Evolutionary conservation across 2,797 vertebrate species (phyloP), one percentile per base, ranked within the genome.

Genomic region (Xenentodon cancila): DNA sequence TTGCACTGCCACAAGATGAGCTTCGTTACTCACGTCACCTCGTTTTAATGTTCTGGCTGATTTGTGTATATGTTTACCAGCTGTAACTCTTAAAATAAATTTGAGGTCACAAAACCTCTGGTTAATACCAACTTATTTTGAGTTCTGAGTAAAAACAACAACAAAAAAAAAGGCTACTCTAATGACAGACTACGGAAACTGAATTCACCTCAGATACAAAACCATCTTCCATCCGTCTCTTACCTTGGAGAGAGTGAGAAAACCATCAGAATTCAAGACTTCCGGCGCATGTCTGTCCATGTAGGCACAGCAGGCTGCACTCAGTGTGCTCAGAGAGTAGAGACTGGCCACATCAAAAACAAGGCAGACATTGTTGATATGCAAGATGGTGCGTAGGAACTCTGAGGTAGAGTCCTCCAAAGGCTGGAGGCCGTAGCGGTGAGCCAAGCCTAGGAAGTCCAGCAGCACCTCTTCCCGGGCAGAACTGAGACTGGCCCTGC

Each of bases 321-420:
- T 94, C 71, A 99, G 92, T 53, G 93, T 86, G 43, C 92, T 92
- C 81, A 99, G 94, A 1, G 93, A 95, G 91, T 98, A 99, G 50
- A 99, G 95, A 76, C 94, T 97, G 85, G 97, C 96, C 86, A 98
- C 97, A 7, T 99, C 97, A 37, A 98, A 99, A 16, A 98, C 96
- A 93, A 98, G 93, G 79, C 97, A 98, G 81, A 98, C 96, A 17
- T 99, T 99, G 89, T 94, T 94, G 64, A 94, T 96, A 84, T 96
- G 96, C 68, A 99, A 94, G 73, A 98, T 93, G 74, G 97, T 98
- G 80, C 96, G 96, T 57, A 99, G 95, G 87, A 98, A 99, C 67
- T 99, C 97, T 0, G 96, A 99, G 0, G 96, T 97, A 46, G 97
- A 98, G 84, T 96, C 95, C 67, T 99, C 97, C 74, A 99, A 90